Evolutionary conservation across 53 echinoderm and acorn worm genomes (phyloP).

Genomic region (Stichopus horrens): DNA sequence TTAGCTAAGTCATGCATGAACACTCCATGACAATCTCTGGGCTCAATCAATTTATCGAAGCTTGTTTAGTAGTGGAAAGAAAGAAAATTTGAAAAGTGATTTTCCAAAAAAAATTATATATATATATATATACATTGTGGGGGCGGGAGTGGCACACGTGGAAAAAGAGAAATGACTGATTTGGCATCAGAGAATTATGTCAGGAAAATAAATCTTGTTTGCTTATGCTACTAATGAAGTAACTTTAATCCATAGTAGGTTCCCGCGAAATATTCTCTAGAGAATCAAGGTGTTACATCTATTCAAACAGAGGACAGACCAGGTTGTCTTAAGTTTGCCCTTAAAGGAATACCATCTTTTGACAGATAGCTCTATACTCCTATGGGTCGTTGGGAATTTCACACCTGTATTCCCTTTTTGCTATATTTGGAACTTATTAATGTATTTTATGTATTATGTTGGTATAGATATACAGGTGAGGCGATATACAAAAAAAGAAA

Average conservation of each 20-base stretch:
- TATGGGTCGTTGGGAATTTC: constrained; percentile 17
- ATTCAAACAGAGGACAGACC: constrained; percentile 6
- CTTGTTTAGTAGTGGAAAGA: constrained; percentile 31
- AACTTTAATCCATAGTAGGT: constrained; percentile 21
- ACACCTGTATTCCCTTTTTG: constrained; percentile 19
- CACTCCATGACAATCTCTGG: constrained; percentile 25
- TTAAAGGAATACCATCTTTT: not conserved
- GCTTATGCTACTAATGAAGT: constrained; percentile 34
- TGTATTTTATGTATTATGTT: not conserved
- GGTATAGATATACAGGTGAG: too few relatives aligned
- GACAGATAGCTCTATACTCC: not conserved
- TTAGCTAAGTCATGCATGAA: constrained; percentile 40
- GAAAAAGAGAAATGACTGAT: constrained; percentile 20
- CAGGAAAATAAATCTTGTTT: constrained; percentile 41
- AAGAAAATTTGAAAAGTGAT: constrained; percentile 37
- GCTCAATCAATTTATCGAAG: constrained; percentile 35
- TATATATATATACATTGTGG: not conserved
- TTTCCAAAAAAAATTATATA: not conserved
- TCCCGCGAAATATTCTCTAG: constrained; percentile 7
- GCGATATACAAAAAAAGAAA: not conserved
- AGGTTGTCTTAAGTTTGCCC: not conserved
- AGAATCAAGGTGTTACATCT: constrained; percentile 32
- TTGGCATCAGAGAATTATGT: constrained; percentile 29
- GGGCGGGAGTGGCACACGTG: not conserved
- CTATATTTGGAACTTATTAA: not conserved